Base-by-base conservation (phyloP, 1,140 invertebrate genomes). In the Drosophila ficusphila region DNA sequence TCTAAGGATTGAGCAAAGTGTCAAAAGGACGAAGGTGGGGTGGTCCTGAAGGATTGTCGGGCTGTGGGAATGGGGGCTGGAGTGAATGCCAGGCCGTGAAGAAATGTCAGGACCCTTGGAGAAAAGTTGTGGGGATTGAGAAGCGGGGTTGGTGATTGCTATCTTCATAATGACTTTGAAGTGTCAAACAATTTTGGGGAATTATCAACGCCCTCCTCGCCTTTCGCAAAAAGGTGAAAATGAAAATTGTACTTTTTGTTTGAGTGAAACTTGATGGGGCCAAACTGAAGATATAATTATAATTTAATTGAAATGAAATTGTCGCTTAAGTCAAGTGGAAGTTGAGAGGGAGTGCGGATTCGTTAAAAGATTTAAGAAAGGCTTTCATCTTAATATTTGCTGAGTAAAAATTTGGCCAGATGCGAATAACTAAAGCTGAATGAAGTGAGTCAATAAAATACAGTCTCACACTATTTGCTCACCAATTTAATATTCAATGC, bases 121-220 rank as follows among this genome's bases (percentile, higher is more conserved):
- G 42, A 18, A 60, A 64, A 47, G 27, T 47, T 47, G 21, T 6
- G 36, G 31, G 27, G 16, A 18, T 31, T 12, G 19, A 31, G 34
- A 18, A 33, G 21, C 27, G 54, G 62, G 41, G 52, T 34, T 79
- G 52, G 47, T 39, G 44, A 49, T 72, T 85, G 81, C 72, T 86
- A 85, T 85, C 81, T 85, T 86, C 73, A 85, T 85, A 86, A 86
- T 85, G 76, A 77, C 81, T 86, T 85, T 85, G 67, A 81, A 77
- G 73, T 81, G 76, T 81, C 76, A 81, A 73, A 78, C 74, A 74
- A 75, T 78, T 74, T 73, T 77, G 31, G 67, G 54, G 23, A 68
- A 73, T 78, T 78, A 78, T 78, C 75, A 73, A 57, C 61, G 61
- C 61, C 61, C 58, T 41, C 34, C 42, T 72, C 57, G 49, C 48